Base-by-base conservation (phyloP, 2,797 vertebrate genomes). In the Sebastolobus alascanus region DNA sequence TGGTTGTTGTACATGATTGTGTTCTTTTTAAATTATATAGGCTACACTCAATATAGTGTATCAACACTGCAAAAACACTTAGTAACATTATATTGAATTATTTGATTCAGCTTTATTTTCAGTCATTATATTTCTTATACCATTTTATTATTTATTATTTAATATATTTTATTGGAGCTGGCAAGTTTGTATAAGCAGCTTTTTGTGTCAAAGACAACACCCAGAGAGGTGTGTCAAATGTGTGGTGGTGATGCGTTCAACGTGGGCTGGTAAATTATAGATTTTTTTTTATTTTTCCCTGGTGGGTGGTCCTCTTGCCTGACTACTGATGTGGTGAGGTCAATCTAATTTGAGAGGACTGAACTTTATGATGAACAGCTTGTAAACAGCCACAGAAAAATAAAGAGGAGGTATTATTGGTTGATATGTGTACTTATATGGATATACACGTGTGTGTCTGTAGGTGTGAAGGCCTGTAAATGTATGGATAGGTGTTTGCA, bases 161-260 rank as follows among this genome's bases (percentile, higher is more conserved):
- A 11, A 29, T n/a, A 25, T 33, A 31, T 40, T 46, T 68, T 38
- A 35, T 2, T 11, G 2, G 6, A 46, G 20, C 5, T 37, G 0
- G 6, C 38, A 35, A 38, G 4, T 38, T 5, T 8, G 13, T 29
- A 4, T 54, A 52, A 78, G 6, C 8, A 68, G n/a, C 58, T 80
- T 38, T 61, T 70, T 37, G 3, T 7, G 18, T 2, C 3, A 4
- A 70, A 64, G 71, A 54, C 75, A 79, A 84, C 71, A 73, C 71
- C 74, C 68, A 16, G 31, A 50, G 87, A 65, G 64, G 81, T 79
- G 84, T 77, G 85, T 8, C 73, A 29, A 25, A 2, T 50, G 70
- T 83, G 69, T 25, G 11, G 20, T 20, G 1, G n/a, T 0, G 72
- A 9, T 75, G 89, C 83, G 1, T 91, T 90, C 33, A 66, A 0